Base-by-base conservation (phyloP, 64 coral and sea anemone genomes). In the Pocillopora verrucosa region DNA sequence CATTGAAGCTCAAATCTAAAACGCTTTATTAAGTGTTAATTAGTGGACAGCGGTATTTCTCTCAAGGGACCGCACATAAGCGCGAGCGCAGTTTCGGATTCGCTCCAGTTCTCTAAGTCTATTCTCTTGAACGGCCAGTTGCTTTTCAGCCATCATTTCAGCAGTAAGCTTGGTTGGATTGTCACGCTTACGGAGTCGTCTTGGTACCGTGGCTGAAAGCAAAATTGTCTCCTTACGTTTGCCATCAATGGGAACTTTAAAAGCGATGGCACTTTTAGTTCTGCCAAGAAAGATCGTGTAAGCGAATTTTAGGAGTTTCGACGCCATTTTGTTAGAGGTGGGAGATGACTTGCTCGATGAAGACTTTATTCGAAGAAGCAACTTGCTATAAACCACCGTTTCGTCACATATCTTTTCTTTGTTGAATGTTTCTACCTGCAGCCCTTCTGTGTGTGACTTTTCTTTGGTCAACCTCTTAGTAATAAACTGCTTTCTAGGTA, bases 1-100 rank as follows among this genome's bases (percentile, higher is more conserved):
- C 82, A 15, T 0, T 84, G 65, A 84, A 72, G 67, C 37, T 51
- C 82, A 84, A 72, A 84, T 17, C 82, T 15, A 84, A 84, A 65
- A 84, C 82, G 5, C 36, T 84, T 1, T 84, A 37, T 20, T 11
- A 70, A 70, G 22, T 70, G 67, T 6, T 24, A 70, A 25, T 70
- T 2, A 30, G 2, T 70, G 67, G 67, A 70, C 25, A 11, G 11
- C 7, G 41, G 41, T 51, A 51, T 5, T 20, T 70, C 67, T 26
- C 9, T 24, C 25, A 24, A 11, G 19, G 25, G 67, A 11, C 67
- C 25, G 67, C 10, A 20, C 20, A 70, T 10, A 70, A 70, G 67
- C 67, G 36, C 65, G 64, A 13, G 82, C 82, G 19, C 82, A 65
- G 13, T 19, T 20, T 57, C 65, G 82, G 0, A 85, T 19, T 85